Base-by-base conservation (phyloP, 2,113 vertebrate genomes). In the Potamarius usumacintae region DNA sequence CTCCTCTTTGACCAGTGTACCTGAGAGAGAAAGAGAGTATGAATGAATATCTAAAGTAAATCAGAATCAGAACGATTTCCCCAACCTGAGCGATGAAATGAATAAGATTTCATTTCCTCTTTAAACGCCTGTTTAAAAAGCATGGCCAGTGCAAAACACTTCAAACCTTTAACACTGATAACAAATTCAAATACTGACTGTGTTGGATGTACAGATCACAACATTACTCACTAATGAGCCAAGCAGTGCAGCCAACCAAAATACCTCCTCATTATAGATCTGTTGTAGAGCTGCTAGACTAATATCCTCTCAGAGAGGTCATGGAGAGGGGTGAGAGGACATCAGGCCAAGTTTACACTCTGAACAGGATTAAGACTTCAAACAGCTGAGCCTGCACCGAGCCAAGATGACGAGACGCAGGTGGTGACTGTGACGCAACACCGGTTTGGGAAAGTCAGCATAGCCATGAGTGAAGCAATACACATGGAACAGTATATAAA, bases 11-110 rank as follows among this genome's bases (percentile, higher is more conserved):
- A 90, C 6, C 91, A 86, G 34, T 94, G 67, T 0, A 94, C 89
- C 96, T 97, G 86, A 88, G 15, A 42, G 50, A 62, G 50, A 76
- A 22, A 80, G 34, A 62, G 18, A n/a, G 27, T 14, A 27, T 42
- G 1, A 27, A 71, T 0, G 52, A 50, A 65, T 10, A 52, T 77
- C 7, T 0, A 25, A 42, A 67, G 20, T 52, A 17, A 55, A 52
- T 34, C 52, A 25, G 34, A 83, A 71, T 57, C 50, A 20, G 69
- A 63, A 17, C 67, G 7, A 15, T 30, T 14, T 11, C 63, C 72
- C 72, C 3, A 76, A 11, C 20, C 34, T 76, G 42, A 76, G 48
- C 0, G 22, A 52, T 52, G 48, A 52, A 52, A 76, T 76, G 8
- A 76, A 22, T 22, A 76, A 10, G 22, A 15, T 20, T 60, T 58